Conservation (phyloP, 2,113 vertebrate species). For the Montifringilla adamsi region DNA sequence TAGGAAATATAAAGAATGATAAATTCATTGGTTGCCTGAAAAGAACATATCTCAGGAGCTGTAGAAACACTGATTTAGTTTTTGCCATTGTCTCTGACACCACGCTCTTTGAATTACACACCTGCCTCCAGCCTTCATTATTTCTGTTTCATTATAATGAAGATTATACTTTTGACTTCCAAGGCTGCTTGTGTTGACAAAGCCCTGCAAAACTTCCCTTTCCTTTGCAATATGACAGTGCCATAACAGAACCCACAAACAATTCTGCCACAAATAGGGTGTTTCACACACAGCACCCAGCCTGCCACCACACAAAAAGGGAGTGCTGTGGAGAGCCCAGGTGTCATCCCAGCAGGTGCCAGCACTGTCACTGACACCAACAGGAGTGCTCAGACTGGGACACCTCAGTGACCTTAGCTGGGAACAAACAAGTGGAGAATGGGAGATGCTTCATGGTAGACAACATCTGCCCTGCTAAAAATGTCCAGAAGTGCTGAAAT, state of each 20-base stretch:
- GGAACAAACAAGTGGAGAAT: not conserved
- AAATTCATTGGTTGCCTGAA: not conserved
- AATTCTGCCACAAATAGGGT: not conserved
- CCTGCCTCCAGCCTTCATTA: constrained; percentile 25
- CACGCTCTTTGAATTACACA: constrained; percentile 12
- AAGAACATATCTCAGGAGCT: not conserved
- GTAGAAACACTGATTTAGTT: not conserved
- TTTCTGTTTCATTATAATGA: constrained; percentile 26
- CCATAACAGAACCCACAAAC: not conserved
- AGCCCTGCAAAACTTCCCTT: not conserved
- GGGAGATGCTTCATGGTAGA: accelerated
- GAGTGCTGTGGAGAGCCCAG: accelerated
- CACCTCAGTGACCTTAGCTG: not conserved
- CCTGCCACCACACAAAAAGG: accelerated
- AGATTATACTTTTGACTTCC: not conserved
- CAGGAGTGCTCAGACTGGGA: not conserved
- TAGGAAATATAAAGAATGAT: not conserved
- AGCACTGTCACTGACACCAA: not conserved
- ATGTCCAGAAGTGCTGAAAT: not conserved
- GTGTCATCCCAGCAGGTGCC: not conserved
- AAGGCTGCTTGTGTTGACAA: not conserved
- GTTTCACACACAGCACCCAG: not conserved
- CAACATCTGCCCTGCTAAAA: not conserved
- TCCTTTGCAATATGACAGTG: not conserved
- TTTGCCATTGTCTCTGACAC: not conserved